Evolutionary conservation across 2,797 vertebrate species (phyloP).

Genomic region (Kryptolebias ocellatus): DNA sequence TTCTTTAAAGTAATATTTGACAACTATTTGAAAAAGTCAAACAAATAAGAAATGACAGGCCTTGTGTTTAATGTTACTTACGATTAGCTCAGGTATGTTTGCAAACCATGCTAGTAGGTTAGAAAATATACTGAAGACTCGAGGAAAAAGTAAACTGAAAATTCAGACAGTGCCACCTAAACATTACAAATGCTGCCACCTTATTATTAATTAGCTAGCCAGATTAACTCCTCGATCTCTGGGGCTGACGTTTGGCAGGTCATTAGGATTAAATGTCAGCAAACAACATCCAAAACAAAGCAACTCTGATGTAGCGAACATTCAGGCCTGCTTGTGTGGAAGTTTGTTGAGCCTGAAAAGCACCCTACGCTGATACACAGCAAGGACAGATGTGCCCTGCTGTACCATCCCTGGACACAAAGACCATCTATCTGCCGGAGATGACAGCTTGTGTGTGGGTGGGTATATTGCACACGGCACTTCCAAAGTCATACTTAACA

Average conservation of each 20-base stretch:
- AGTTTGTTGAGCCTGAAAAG: slow-evolving; percentile 26
- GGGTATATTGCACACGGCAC: slow-evolving; percentile 21
- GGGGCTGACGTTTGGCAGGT: slow-evolving; percentile 6
- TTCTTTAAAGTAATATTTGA: neutral
- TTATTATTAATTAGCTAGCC: neutral
- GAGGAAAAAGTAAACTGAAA: no score
- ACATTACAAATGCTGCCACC: neutral
- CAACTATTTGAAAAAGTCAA: neutral
- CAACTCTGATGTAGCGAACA: neutral
- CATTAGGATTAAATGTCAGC: slow-evolving; percentile 1
- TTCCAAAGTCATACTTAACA: slow-evolving; percentile 35
- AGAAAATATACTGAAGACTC: neutral
- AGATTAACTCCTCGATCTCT: neutral
- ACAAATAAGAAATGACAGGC: neutral
- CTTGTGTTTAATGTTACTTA: neutral
- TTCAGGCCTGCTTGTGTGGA: slow-evolving; percentile 12
- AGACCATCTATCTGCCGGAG: slow-evolving; percentile 64
- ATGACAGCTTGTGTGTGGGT: slow-evolving; percentile 54
- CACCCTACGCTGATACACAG: slow-evolving; percentile 42
- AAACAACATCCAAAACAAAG: slow-evolving; percentile 7
- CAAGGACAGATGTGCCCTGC: slow-evolving; percentile 71
- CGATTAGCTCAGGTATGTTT: neutral
- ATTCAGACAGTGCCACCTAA: neutral
- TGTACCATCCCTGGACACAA: slow-evolving; percentile 71
- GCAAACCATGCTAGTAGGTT: neutral